These are phyloP conservation scores for Rhabdornis inornatus DNA, from an alignment of 2,113 vertebrate genomes.

Conservation along the genomic window DNA sequence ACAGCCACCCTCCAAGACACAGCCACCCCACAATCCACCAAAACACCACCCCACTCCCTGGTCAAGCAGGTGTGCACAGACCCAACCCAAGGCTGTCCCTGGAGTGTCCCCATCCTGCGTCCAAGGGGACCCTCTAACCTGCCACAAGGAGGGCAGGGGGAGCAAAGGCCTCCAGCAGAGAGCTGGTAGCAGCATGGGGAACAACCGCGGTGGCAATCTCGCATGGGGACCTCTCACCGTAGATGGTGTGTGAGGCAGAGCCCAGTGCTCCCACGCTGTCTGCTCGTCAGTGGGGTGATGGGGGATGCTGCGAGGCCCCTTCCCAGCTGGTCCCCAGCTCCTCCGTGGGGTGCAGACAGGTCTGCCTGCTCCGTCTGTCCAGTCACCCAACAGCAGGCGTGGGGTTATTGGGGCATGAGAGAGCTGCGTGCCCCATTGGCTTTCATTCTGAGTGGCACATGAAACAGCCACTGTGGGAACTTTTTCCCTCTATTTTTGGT, in stretches of 20 bases:
- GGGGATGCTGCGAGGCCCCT: background rate
- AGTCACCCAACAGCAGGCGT: fast-evolving
- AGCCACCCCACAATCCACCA: fast-evolving
- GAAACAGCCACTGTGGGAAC: conserved; percentile 1
- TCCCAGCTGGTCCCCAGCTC: background rate
- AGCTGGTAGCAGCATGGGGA: background rate
- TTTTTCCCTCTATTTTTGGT: conserved; percentile 58
- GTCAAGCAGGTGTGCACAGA: background rate
- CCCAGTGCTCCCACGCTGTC: fast-evolving
- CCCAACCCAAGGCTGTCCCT: background rate
- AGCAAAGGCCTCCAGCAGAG: background rate
- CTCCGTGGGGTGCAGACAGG: background rate
- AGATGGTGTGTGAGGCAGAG: background rate
- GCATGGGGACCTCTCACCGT: background rate
- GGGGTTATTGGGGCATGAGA: background rate
- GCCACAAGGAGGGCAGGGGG: background rate
- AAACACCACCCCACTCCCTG: background rate
- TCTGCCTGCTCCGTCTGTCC: background rate
- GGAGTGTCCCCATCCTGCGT: fast-evolving
- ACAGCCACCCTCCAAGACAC: background rate
- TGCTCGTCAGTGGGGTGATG: fast-evolving
- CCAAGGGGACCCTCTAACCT: background rate
- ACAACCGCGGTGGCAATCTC: fast-evolving
- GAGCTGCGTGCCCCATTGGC: background rate
- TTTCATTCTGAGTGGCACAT: conserved; percentile 23